Evolutionary conservation across 1,140 invertebrate genomes (phyloP).

Genomic region (Formica selysi): DNA sequence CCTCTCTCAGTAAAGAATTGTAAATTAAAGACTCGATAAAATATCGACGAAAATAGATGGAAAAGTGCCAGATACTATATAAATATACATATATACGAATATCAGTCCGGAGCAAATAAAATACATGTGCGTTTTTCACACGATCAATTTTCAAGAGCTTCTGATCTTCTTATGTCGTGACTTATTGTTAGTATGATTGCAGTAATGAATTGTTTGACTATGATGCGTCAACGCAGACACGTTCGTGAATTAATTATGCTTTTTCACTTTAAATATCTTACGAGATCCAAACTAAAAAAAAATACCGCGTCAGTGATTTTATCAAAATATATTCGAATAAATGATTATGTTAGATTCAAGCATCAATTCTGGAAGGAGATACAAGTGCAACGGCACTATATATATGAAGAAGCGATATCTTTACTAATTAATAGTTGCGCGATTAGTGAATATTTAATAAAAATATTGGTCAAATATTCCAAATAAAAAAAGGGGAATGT

Average conservation of each 20-base stretch:
- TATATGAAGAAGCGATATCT: background rate
- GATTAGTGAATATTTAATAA: conserved; percentile 18
- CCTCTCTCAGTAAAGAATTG: conserved; percentile 6
- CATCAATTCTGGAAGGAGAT: background rate
- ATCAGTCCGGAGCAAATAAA: background rate
- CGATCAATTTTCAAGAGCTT: background rate
- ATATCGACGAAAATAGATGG: conserved; percentile 43
- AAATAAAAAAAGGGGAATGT: conserved; percentile 35
- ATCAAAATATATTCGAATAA: background rate
- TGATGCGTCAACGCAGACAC: background rate
- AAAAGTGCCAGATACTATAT: conserved; percentile 68
- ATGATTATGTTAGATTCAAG: conserved; percentile 11
- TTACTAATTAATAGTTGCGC: conserved; percentile 25
- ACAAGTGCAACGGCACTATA: background rate
- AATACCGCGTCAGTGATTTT: background rate
- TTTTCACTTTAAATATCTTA: conserved; percentile 7
- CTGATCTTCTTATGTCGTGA: background rate
- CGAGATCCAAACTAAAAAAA: background rate
- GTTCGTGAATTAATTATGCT: background rate
- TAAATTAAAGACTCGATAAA: conserved; percentile 62
- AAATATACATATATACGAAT: background rate
- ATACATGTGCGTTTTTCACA: background rate
- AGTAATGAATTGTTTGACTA: conserved; percentile 1
- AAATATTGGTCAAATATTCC: conserved; percentile 16
- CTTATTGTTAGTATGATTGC: background rate